Base-by-base conservation (phyloP, 2,113 vertebrate genomes). In the Rhinoderma darwinii region DNA sequence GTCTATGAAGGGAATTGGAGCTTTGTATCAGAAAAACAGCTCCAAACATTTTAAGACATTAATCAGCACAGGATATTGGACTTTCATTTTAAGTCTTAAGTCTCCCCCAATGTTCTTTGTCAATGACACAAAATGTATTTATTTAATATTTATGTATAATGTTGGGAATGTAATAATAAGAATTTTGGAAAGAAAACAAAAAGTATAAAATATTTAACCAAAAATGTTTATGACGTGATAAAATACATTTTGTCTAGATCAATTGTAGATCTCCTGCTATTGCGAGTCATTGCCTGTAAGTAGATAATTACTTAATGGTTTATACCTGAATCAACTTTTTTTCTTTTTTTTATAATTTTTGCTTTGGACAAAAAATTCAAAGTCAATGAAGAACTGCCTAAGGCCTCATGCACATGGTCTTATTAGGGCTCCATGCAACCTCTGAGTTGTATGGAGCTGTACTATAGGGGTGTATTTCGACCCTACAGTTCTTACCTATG, bases 71-170 rank as follows among this genome's bases (percentile, higher is more conserved):
- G 18, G 27, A 61, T n/a, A 4, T 14, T 63, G 5, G 25, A 61
- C 8, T 9, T 9, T n/a, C 56, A 7, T 25, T 61, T 61, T n/a
- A 37, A 20, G 32, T 17, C 32, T 17, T 35, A 70, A 15, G 32
- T 70, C 32, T 70, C 32, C 32, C 7, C 32, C 17, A 17, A 30
- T 56, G 35, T 56, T 70, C 30, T 59, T 41, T 84, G 6, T 56
- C 35, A 56, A 15, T 43, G 51, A 75, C 22, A 63, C 7, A 76
- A 76, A 54, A 56, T 43, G 5, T 75, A 84, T 84, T 84, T 84
- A 84, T 84, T 84, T 84, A 75, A 61, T 84, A 84, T 84, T 84
- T 84, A 84, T 61, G 72, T 84, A 59, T 76, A 61, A 27, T 43
- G 22, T 44, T 59, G 20, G 15, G 10, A 50, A 22, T 63, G 51